phyloP scores from a whole-genome alignment of 2,113 vertebrate species.

The Rousettus leschenaultii region DNA sequence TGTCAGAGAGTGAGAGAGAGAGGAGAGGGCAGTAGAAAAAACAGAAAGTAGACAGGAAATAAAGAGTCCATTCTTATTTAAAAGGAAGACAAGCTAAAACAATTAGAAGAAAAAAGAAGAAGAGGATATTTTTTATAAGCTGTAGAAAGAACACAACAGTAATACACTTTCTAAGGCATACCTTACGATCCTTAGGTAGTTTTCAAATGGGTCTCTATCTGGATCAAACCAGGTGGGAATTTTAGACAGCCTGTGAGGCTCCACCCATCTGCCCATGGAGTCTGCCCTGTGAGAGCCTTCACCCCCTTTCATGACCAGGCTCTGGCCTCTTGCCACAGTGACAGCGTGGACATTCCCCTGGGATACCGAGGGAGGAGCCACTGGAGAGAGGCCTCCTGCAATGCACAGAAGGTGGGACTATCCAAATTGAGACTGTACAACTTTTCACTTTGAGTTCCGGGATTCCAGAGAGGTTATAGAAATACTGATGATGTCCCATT shows the following conservation, averaged over 20 bases:
- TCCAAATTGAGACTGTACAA: background rate
- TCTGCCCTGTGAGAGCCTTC: background rate
- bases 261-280: background rate
- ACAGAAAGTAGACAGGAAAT: background rate
- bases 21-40: background rate
- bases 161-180: background rate
- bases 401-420: background rate
- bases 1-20: background rate
- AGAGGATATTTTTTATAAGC: background rate
- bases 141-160: background rate
- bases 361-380: background rate
- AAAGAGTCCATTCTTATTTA: background rate
- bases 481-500: background rate
- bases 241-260: slow-evolving; percentile 18
- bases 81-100: background rate
- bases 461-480: background rate
- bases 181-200: background rate
- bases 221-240: background rate
- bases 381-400: background rate
- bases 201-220: background rate
- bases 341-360: background rate
- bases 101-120: background rate
- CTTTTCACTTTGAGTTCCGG: background rate
- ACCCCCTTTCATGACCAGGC: background rate
- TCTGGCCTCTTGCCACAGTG: background rate